Base-by-base conservation (phyloP, 2,113 vertebrate genomes). In the Setophaga coronata region DNA sequence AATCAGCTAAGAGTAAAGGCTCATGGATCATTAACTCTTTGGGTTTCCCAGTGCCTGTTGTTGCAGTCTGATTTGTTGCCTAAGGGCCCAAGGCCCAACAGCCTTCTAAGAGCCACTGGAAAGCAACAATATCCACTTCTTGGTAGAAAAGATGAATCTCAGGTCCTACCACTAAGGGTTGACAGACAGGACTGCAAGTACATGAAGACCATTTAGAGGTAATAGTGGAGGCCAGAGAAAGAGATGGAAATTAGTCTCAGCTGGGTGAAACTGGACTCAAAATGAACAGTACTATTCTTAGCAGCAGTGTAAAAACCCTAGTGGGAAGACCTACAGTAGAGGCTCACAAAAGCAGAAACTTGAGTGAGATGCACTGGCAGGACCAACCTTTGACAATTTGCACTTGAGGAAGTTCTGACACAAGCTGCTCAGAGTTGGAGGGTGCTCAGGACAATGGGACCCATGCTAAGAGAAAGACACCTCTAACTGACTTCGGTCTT, bases 21-120 rank as follows among this genome's bases (percentile, higher is more conserved):
- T 85, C 11, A 23, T 23, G 8, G 28, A 29, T 78, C 28, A 54
- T 82, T 48, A 70, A 34, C 40, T 40, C 40, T 57, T 31, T 25
- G 23, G 8, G 2, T 71, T 90, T 90, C 60, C 60, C n/a, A 73
- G 26, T 34, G 19, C 18, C 51, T 57, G 1, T 28, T 62, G 18
- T 31, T 61, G 25, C 42, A 74, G 21, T 15, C 3, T 17, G 62
- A 5, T 29, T 65, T 71, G 18, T n/a, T 0, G 0, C 43, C 61
- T 48, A 53, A 56, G 18, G 12, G 16, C 6, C 12, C 43, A 47
- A 34, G 14, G 29, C 5, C 26, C 18, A 61, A 7, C 2, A 73
- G 26, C 6, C 24, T 7, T 65, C 19, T 45, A 33, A 10, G 34
- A 17, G 14, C 14, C 57, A 13, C 7, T 28, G 18, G 3, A 73